These are phyloP conservation scores for Caenorhabditis uteleia DNA, from an alignment of 2,888 invertebrate genomes.

Conservation along the genomic window DNA sequence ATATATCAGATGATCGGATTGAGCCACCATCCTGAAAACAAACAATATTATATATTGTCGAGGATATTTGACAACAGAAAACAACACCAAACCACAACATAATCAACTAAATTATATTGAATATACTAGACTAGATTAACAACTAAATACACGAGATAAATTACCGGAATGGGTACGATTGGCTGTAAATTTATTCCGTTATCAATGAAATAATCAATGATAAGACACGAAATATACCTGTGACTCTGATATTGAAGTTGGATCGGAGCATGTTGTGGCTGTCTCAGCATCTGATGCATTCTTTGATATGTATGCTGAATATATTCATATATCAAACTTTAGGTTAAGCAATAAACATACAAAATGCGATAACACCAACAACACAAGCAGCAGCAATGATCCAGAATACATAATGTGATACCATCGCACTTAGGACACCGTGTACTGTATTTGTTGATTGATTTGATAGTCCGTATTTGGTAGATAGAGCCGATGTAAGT, in stretches of 20 bases:
- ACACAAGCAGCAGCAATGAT: slow-evolving; percentile 13
- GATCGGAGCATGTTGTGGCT: slow-evolving; percentile 34
- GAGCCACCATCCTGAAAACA: slow-evolving; percentile 26
- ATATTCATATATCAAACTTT: not conserved
- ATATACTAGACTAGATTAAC: no score
- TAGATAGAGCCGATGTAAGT: slow-evolving; percentile 44
- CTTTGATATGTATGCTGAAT: slow-evolving; percentile 14
- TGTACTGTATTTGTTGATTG: slow-evolving; percentile 5
- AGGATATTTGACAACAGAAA: no score
- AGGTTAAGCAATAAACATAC: not conserved
- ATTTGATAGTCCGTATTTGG: slow-evolving; percentile 22
- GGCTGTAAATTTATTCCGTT: slow-evolving; percentile 15
- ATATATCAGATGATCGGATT: slow-evolving; percentile 4
- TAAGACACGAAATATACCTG: slow-evolving; percentile 12
- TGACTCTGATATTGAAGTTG: slow-evolving; percentile 20
- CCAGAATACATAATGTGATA: slow-evolving; percentile 16
- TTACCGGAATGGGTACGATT: slow-evolving; percentile 14
- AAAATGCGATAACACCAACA: slow-evolving; percentile 9
- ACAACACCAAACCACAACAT: no score
- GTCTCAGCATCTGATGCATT: slow-evolving; percentile 19
- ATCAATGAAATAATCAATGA: not conserved
- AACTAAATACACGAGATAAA: not conserved
- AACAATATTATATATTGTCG: not conserved
- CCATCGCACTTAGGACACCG: slow-evolving; percentile 6
- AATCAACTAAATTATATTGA: not conserved